These are phyloP conservation scores for Odobenus rosmarus DNA, from an alignment of 2,113 vertebrate genomes.

Conservation along the genomic window DNA sequence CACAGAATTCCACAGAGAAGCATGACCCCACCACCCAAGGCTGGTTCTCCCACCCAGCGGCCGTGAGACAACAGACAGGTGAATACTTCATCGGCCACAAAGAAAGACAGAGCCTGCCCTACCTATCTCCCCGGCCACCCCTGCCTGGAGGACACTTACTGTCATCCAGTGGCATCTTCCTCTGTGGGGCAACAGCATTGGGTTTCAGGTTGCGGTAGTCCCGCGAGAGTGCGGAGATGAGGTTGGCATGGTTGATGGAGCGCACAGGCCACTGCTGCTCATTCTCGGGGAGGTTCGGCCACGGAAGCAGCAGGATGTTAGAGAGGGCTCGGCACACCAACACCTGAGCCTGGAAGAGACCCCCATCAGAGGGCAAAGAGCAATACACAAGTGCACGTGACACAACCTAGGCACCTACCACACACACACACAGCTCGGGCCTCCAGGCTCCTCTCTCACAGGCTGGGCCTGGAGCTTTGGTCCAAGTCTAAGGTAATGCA, in stretches of 20 bases:
- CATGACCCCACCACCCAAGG: too few species aligned
- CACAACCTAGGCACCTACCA: too few species aligned
- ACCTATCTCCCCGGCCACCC: not conserved
- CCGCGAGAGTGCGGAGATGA: constrained; percentile 92
- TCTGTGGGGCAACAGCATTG: constrained; percentile 86
- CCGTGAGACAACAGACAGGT: too few species aligned
- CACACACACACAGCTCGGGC: not conserved
- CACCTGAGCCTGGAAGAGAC: constrained; percentile 91
- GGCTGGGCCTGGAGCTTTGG: not conserved
- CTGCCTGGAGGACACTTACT: constrained; percentile 86
- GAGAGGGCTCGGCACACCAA: constrained; percentile 95
- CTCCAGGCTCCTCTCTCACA: not conserved
- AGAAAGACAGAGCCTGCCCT: not conserved
- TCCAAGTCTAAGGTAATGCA: not conserved
- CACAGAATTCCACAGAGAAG: constrained; percentile 74
- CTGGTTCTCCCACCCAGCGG: not conserved
- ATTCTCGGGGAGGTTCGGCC: constrained; percentile 94
- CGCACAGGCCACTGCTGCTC: constrained; percentile 97
- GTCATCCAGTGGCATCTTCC: constrained; percentile 90
- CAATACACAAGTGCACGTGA: fast-evolving
- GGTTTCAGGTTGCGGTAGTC: constrained; percentile 93
- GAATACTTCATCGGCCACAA: not conserved
- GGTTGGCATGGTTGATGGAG: constrained; percentile 93
- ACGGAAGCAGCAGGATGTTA: constrained; percentile 95
- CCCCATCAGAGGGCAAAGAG: not conserved